Percentiles rank a stretch among this genome's conserved stretches.
Evolutionary conservation across 1,140 invertebrate species (phyloP).

Genomic region (Muscidifurax raptorellus): DNA sequence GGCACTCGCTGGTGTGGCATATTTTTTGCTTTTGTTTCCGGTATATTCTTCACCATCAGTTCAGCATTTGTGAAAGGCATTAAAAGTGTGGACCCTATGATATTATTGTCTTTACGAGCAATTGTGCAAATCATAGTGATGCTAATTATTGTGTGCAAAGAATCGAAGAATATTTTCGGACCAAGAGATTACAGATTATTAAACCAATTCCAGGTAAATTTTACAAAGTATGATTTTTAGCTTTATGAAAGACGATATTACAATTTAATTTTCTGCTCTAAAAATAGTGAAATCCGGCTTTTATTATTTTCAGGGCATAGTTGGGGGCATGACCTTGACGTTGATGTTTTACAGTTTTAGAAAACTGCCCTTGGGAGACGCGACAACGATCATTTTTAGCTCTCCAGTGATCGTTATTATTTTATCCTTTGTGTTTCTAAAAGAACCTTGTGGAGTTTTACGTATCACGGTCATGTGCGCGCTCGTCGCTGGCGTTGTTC

Average conservation of each 20-base stretch:
- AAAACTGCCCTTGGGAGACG: conserved; percentile 77
- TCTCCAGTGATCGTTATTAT: conserved; percentile 78
- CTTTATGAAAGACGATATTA: neutral
- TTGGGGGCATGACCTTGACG: conserved; percentile 75
- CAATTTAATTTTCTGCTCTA: neutral
- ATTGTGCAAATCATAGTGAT: conserved; percentile 73
- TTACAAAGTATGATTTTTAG: conserved; percentile 8
- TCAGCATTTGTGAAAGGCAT: conserved; percentile 75
- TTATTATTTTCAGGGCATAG: conserved; percentile 69
- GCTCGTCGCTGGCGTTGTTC: conserved; percentile 74
- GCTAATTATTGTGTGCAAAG: conserved; percentile 63
- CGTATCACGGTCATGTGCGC: conserved; percentile 75
- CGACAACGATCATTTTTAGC: conserved; percentile 79
- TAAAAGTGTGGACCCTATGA: conserved; percentile 74
- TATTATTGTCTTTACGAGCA: conserved; percentile 72
- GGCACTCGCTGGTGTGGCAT: conserved; percentile 74
- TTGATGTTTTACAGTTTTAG: conserved; percentile 77
- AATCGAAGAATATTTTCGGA: conserved; percentile 68
- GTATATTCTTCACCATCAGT: conserved; percentile 75
- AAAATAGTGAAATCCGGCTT: neutral
- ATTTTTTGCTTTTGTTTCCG: conserved; percentile 74
- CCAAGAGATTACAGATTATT: conserved; percentile 71
- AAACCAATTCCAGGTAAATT: conserved; percentile 72
- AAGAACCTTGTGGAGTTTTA: conserved; percentile 77
- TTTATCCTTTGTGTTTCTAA: conserved; percentile 76